These are phyloP conservation scores for Spisula solida DNA, from an alignment of 2,888 invertebrate genomes.

Conservation along the genomic window DNA sequence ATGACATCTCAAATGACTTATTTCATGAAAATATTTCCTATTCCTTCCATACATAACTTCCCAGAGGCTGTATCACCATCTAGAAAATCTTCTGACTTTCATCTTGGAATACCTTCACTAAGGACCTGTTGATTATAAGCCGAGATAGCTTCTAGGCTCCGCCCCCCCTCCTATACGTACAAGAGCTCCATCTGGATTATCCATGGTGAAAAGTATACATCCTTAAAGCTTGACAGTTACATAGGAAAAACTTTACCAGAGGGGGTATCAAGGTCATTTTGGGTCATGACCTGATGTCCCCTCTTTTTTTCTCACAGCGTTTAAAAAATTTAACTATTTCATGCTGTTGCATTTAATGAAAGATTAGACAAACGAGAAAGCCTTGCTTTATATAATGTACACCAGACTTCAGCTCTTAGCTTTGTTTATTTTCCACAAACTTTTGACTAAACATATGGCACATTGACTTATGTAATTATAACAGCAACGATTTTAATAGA, in stretches of 20 bases:
- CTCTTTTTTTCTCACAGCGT: not conserved
- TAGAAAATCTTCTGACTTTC: slow-evolving; percentile 16
- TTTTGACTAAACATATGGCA: not conserved
- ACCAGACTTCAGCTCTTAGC: not conserved
- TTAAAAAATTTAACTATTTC: not conserved
- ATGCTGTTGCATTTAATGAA: not conserved
- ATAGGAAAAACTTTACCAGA: not conserved
- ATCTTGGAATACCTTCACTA: slow-evolving; percentile 25
- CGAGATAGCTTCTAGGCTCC: slow-evolving; percentile 23
- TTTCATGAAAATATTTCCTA: slow-evolving; percentile 37
- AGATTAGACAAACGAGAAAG: not conserved
- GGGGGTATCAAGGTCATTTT: slow-evolving; percentile 29
- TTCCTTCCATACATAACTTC: slow-evolving; percentile 5
- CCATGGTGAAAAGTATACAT: not conserved
- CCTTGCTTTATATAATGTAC: not conserved
- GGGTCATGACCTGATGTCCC: slow-evolving; percentile 38
- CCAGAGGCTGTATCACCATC: slow-evolving; percentile 1
- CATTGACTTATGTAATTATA: not conserved
- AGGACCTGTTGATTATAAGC: slow-evolving; percentile 37
- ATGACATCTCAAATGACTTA: slow-evolving; percentile 29
- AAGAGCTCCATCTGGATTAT: not conserved
- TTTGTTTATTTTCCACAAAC: not conserved
- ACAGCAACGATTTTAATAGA: not conserved
- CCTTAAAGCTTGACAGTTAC: slow-evolving; percentile 3
- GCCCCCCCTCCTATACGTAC: not conserved